Evolutionary conservation across 2,888 invertebrate genomes (phyloP), one percentile per base, ranked within the genome.

Genomic region (Hypsopygia costalis): DNA sequence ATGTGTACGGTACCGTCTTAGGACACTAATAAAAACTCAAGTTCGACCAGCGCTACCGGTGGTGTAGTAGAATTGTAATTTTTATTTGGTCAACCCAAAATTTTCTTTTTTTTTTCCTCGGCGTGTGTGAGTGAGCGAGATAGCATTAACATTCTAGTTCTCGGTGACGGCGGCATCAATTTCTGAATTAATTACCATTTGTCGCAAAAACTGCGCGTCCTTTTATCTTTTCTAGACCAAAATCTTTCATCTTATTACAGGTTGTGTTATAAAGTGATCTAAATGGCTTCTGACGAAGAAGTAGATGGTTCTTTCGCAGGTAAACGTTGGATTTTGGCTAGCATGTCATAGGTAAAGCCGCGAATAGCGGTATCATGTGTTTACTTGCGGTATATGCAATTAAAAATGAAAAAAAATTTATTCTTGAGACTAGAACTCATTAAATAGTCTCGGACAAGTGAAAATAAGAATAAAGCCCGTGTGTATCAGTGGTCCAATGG

Each of bases 221-320:
- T 82, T 16, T 81, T 85, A 81, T 80, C 77, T 78, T 85, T 82
- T 79, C 75, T 77, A 76, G 73, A 75, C 73, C 65, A 73, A 79
- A 83, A 80, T 77, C 70, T 72, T 69, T 65, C 56, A 74, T 71
- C 65, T 76, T 64, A 67, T 62, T 63, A 54, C 59, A 60, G 55
- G 58, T 81, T 79, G 81, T 81, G 71, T 67, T 70, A 66, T 71
- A 78, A 71, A 72, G 71, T 79, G 64, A 58, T 74, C 66, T 78
- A 81, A 81, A 95, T 95, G 95, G 95, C 95, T 83, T 95, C 95
- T 53, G 95, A 95, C 70, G 95, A 95, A 74, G 95, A 95, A 88
- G 93, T 95, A 78, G 95, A 95, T 69, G 96, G 95, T 78, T 94
- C 93, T 79, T 94, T 93, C 76, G 95, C 94, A 91, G 95, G 96